Percentiles rank a stretch among this genome's conserved stretches.
Evolutionary conservation across 2,888 invertebrate species (phyloP).

Genomic region (Zygogramma bicolorata): DNA sequence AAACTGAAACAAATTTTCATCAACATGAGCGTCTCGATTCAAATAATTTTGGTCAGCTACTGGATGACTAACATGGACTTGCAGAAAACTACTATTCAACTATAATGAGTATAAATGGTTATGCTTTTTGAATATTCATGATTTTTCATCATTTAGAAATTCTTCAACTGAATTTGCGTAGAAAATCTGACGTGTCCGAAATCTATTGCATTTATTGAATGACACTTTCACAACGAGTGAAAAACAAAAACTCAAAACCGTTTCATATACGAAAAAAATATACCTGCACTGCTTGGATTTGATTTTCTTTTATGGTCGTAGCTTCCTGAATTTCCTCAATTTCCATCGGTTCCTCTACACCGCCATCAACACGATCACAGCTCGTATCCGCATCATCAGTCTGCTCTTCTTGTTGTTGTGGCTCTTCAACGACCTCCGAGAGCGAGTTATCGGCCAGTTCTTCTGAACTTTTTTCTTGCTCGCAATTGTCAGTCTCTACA

Average conservation of each 20-base stretch:
- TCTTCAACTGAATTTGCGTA: too few relatives aligned
- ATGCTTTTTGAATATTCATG: too few relatives aligned
- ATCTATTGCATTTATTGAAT: not conserved
- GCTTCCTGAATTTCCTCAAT: slow-evolving; percentile 35
- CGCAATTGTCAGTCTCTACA: not conserved
- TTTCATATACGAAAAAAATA: not conserved
- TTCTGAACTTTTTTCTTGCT: slow-evolving; percentile 17
- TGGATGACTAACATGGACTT: too few relatives aligned
- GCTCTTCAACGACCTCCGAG: not conserved
- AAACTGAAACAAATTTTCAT: too few relatives aligned
- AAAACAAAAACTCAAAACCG: not conserved
- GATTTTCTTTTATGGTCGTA: slow-evolving; percentile 11
- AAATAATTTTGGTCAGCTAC: too few relatives aligned
- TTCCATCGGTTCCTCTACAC: slow-evolving; percentile 51
- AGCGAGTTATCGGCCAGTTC: not conserved
- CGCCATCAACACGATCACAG: slow-evolving; percentile 31
- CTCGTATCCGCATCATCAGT: slow-evolving; percentile 6
- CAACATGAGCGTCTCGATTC: too few relatives aligned
- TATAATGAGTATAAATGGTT: too few relatives aligned
- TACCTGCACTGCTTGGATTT: slow-evolving; percentile 16
- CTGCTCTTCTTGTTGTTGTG: slow-evolving; percentile 3
- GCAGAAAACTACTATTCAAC: too few relatives aligned
- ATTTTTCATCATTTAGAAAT: too few relatives aligned
- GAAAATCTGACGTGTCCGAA: too few relatives aligned
- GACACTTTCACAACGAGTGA: not conserved